Evolutionary conservation across 2,113 vertebrate genomes (phyloP).

Genomic region (Hydrolagus affinis): DNA sequence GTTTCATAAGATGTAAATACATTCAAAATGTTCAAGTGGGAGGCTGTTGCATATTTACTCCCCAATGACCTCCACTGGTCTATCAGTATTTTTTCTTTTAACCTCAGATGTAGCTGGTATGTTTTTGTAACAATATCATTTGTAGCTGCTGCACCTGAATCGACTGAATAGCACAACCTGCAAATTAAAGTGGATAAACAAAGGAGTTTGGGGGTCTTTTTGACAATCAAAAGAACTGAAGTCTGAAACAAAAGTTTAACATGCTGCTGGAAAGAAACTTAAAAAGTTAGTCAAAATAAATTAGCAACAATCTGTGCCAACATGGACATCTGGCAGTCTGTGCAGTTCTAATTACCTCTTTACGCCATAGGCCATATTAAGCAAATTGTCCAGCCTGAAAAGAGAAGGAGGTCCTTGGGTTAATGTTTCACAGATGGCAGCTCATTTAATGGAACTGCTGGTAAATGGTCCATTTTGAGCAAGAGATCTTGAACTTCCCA

Average conservation of each 20-base stretch:
- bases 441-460: conserved; percentile 99
- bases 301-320: conserved; percentile 83
- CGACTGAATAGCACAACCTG: conserved; percentile 60
- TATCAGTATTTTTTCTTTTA: background rate
- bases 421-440: conserved; percentile 99
- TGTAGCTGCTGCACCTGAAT: conserved; percentile 67
- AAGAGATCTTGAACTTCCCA: conserved; percentile 13
- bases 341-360: conserved; percentile 99
- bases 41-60: background rate
- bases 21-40: background rate
- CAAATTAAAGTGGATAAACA: conserved; percentile 58
- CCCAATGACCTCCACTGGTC: background rate
- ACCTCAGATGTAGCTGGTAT: background rate
- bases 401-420: conserved; percentile 99
- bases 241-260: conserved; percentile 69
- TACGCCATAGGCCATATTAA: conserved; percentile 99
- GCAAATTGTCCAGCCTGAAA: conserved; percentile 99
- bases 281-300: conserved; percentile 70
- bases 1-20: background rate
- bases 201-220: conserved; percentile 44
- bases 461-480: conserved; percentile 51
- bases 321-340: conserved; percentile 99
- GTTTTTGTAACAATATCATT: conserved; percentile 13
- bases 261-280: conserved; percentile 63
- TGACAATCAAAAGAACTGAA: conserved; percentile 68